phyloP scores from a whole-genome alignment of 2,113 vertebrate genomes.

The Brachyhypopomus gauderio region DNA sequence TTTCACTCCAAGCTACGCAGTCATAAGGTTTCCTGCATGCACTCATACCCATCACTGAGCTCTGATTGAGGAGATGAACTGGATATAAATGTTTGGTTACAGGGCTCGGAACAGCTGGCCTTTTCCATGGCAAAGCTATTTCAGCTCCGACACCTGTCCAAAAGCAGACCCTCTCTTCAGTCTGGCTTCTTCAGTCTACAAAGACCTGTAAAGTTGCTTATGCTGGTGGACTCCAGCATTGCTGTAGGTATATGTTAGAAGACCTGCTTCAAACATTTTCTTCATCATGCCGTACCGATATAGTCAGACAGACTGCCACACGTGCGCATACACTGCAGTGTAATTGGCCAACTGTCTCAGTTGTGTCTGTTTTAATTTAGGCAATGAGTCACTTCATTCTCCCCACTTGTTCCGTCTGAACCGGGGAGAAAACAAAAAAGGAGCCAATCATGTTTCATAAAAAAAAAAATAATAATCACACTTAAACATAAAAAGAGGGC shows the following conservation, averaged over 20 bases:
- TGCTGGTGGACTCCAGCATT: not conserved
- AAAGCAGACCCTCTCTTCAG: not conserved
- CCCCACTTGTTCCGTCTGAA: not conserved
- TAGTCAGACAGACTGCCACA: not conserved
- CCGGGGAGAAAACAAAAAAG: not conserved
- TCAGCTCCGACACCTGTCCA: not conserved
- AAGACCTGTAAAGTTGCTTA: too few species aligned
- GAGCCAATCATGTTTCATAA: not conserved
- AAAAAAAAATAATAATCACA: not conserved
- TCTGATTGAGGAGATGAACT: not conserved
- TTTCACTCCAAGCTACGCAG: slow-evolving; percentile 8
- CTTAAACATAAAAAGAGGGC: slow-evolving; percentile 12
- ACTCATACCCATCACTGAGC: not conserved
- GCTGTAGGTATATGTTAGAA: not conserved
- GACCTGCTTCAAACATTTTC: not conserved
- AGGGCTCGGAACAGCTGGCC: slow-evolving; percentile 2
- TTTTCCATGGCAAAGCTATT: not conserved
- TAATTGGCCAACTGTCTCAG: not conserved
- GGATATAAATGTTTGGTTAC: not conserved
- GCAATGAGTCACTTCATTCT: slow-evolving; percentile 4
- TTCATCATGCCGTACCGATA: not conserved
- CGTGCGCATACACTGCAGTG: not conserved
- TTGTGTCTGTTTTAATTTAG: slow-evolving; percentile 14
- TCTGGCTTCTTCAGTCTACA: not conserved
- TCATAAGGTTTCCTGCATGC: not conserved